Evolutionary conservation across 2,797 vertebrate species (phyloP), one percentile per base, ranked within the genome.

Genomic region (Anomalospiza imberbis): DNA sequence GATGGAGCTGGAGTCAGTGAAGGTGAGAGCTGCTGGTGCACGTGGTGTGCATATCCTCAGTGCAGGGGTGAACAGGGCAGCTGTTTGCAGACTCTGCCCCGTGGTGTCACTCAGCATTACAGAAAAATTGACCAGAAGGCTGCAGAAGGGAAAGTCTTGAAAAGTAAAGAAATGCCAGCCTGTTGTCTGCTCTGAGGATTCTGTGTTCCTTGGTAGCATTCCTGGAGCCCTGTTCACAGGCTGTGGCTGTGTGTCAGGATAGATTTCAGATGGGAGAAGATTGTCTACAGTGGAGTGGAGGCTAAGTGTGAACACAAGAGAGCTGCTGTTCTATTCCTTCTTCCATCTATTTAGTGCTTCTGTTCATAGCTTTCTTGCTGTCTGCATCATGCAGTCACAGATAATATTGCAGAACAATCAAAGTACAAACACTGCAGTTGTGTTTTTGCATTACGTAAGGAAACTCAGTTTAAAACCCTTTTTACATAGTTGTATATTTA

Each of bases 1-100:
- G 10, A 93, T 98, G 97, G 99, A 99, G 47, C 98, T 99, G 71
- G 99, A 99, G 71, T 97, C 85, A 45, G 97, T 99, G 68, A 99
- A 99, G 99, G 99, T 99, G 96, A 91, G 82, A 86, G 67, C 45
- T 58, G 74, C 1, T 53, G 73, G 5, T 54, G 32, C 26, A 4
- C 9, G 0, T 1, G 9, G 32, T 28, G 28, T 48, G 29, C 38
- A 3, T 9, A 5, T 51, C 38, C 45, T 3, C 28, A 77, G 51
- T 3, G 11, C 38, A 38, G 45, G 45, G 32, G 12, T 28, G 14
- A 44, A 7, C 3, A 3, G 7, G 38, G 40, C 6, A 1, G 28
- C 2, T 8, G 13, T 10, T 7, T 50, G 72, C 66, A 51, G 34
- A 11, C 53, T 79, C 20, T 67, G 47, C 34, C 24, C 18, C 20